phyloP scores from a whole-genome alignment of 2,888 invertebrate genomes.

The Athalia rosae region DNA sequence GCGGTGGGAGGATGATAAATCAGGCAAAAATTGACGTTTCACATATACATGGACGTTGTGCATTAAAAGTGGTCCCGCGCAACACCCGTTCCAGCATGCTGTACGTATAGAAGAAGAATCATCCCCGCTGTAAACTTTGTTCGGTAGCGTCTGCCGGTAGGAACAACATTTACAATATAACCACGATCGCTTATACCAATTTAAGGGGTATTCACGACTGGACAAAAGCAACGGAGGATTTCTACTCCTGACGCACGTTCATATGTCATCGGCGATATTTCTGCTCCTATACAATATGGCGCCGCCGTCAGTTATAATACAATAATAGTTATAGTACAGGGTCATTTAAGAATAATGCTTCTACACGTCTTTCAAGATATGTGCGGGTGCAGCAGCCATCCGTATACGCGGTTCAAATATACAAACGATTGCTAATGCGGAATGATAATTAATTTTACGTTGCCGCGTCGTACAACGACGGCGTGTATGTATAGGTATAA shows the following conservation, averaged over 20 bases:
- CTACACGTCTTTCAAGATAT: too few relatives aligned
- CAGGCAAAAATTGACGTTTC: constrained; percentile 31
- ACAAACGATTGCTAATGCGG: background rate
- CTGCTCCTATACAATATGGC: too few relatives aligned
- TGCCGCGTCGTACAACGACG: constrained; percentile 24
- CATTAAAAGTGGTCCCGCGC: too few relatives aligned
- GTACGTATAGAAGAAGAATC: too few relatives aligned
- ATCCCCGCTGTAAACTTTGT: background rate
- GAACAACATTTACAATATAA: constrained; percentile 50
- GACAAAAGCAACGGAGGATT: constrained; percentile 67
- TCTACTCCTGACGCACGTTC: constrained; percentile 51
- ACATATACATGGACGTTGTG: too few relatives aligned
- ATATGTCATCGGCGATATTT: constrained; percentile 64
- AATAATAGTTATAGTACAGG: too few relatives aligned
- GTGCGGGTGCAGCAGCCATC: too few relatives aligned
- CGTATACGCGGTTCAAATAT: background rate
- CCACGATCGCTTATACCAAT: constrained; percentile 56
- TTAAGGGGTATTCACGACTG: constrained; percentile 68
- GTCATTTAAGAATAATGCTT: too few relatives aligned
- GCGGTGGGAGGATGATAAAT: constrained; percentile 20
- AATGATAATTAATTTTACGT: constrained; percentile 49
- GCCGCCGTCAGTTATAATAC: too few relatives aligned
- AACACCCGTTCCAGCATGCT: too few relatives aligned
- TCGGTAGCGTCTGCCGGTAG: constrained; percentile 21
- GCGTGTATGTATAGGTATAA: too few relatives aligned